A percentile compares a stretch with the other conserved stretches of the same genome.
Evolutionary conservation across 2,888 invertebrate species (phyloP).

Genomic region (Pseudococcus jackbeardsleyi): DNA sequence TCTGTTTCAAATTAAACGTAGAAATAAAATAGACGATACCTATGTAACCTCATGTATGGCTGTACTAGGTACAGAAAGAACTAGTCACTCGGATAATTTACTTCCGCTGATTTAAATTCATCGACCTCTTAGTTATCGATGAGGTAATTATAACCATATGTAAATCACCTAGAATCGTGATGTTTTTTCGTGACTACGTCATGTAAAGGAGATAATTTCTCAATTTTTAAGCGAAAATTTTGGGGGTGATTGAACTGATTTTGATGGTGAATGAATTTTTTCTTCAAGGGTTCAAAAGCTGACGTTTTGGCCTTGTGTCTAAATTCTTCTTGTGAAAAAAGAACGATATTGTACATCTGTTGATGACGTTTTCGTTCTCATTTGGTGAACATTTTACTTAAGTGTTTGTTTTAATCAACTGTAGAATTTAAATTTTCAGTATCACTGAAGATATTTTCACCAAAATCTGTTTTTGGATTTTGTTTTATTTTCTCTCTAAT

Average conservation of each 20-base stretch:
- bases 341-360: background rate
- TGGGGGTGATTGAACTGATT: background rate
- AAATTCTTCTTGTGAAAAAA: background rate
- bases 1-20: background rate
- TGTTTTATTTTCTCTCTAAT: too few relatives aligned
- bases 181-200: background rate
- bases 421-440: too few relatives aligned
- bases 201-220: background rate
- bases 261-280: background rate
- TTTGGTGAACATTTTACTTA: too few relatives aligned
- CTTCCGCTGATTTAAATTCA: background rate
- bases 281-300: background rate
- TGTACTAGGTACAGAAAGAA: background rate
- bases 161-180: background rate
- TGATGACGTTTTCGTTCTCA: background rate
- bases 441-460: too few relatives aligned
- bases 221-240: background rate
- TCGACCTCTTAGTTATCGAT: constrained; percentile 1
- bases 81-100: background rate
- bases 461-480: too few relatives aligned
- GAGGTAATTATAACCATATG: background rate
- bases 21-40: background rate
- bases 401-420: too few relatives aligned
- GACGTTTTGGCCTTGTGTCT: background rate
- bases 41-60: background rate